phyloP scores from a whole-genome alignment of 2,888 invertebrate species.

The Helicoverpa assulta region DNA sequence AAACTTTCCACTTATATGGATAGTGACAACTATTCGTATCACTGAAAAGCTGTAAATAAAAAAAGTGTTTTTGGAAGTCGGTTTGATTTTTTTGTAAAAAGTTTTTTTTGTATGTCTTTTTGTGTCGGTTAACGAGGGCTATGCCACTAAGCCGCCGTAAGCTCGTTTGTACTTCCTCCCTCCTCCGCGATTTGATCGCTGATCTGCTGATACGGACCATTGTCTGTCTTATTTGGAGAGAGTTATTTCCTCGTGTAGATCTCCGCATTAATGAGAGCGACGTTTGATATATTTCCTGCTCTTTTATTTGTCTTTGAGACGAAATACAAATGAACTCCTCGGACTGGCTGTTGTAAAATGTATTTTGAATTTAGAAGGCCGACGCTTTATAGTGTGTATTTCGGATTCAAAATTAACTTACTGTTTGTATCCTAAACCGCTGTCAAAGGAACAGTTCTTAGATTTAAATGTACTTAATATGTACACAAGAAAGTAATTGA shows the following conservation, averaged over 20 bases:
- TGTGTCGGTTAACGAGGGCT: conserved; percentile 60
- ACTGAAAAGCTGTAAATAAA: no score
- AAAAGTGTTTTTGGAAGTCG: no score
- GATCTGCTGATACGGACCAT: conserved; percentile 61
- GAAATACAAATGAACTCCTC: conserved; percentile 14
- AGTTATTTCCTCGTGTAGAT: conserved; percentile 47
- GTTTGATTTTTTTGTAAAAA: no score
- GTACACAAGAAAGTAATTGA: conserved; percentile 18
- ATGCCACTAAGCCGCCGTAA: conserved; percentile 58
- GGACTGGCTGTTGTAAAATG: conserved; percentile 5
- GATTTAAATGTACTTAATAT: conserved; percentile 36
- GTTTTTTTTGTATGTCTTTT: conserved; percentile 58
- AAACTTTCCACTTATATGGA: no score
- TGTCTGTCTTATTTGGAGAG: conserved; percentile 50
- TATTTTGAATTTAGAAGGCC: conserved; percentile 9
- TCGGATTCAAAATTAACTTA: conserved; percentile 28
- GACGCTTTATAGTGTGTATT: conserved; percentile 4
- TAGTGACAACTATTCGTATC: no score
- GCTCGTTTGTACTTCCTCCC: conserved; percentile 50
- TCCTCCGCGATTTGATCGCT: conserved; percentile 44
- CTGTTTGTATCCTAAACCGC: conserved; percentile 24
- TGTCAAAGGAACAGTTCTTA: conserved; percentile 22
- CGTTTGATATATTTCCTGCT: conserved; percentile 34
- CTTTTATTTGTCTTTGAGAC: conserved; percentile 19
- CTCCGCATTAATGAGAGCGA: conserved; percentile 36